phyloP scores from a whole-genome alignment of 2,888 invertebrate genomes.

The Argynnis bischoffii region DNA sequence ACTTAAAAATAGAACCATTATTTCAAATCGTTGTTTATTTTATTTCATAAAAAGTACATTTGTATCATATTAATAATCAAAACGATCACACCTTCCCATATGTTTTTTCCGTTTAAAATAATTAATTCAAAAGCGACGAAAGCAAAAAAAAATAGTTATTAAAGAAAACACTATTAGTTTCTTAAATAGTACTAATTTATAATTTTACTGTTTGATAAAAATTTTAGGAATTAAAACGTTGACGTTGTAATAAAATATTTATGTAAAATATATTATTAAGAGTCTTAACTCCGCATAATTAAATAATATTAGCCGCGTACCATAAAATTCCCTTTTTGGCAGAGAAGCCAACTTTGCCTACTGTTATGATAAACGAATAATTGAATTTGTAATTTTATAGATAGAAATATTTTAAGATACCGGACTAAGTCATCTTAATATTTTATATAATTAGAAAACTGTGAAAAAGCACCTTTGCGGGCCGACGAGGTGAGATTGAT shows the following conservation, averaged over 20 bases:
- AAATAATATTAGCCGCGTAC: constrained; percentile 10
- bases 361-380: background rate
- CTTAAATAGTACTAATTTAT: background rate
- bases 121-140: background rate
- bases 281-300: constrained; percentile 3
- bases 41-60: no score
- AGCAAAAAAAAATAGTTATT: background rate
- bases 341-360: background rate
- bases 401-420: background rate
- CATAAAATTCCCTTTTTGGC: constrained; percentile 7
- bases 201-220: no score
- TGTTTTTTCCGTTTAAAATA: no score
- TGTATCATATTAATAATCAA: no score
- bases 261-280: background rate
- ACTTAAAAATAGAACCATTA: no score
- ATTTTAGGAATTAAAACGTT: background rate
- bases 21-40: no score
- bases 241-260: background rate
- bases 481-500: no score
- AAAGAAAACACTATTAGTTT: background rate
- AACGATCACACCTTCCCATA: no score
- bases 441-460: no score
- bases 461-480: no score
- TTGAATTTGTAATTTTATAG: background rate
- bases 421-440: background rate